Evolutionary conservation across 2,888 invertebrate species (phyloP).

Genomic region (Macropis europaea): DNA sequence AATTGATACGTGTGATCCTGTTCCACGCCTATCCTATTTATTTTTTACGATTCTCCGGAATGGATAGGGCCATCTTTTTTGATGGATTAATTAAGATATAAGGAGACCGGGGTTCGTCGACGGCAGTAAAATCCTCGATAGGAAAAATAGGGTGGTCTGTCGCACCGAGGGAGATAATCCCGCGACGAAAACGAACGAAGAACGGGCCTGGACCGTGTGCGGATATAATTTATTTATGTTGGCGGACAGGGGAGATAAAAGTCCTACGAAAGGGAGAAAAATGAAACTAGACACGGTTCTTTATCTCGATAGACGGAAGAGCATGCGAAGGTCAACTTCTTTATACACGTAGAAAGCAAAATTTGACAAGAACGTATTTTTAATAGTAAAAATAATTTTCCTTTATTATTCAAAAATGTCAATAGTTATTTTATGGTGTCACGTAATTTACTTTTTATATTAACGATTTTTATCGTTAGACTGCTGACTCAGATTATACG

Average conservation of each 20-base stretch:
- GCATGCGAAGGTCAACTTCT: too few species aligned
- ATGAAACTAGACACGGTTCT: constrained; percentile 42
- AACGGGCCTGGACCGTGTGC: constrained; percentile 12
- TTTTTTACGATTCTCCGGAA: neutral
- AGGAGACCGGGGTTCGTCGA: neutral
- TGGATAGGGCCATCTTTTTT: neutral
- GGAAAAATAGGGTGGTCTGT: constrained; percentile 13
- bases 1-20: too few species aligned
- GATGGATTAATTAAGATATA: constrained; percentile 43
- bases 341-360: too few species aligned
- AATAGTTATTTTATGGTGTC: too few species aligned
- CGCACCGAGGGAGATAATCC: constrained; percentile 27
- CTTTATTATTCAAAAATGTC: too few species aligned
- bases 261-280: constrained; percentile 32
- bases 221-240: constrained; percentile 59
- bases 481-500: too few species aligned
- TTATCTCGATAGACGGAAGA: constrained; percentile 50
- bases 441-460: too few species aligned
- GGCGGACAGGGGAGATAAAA: constrained; percentile 45
- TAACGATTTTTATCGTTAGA: too few species aligned
- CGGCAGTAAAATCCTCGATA: constrained; percentile 25
- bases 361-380: too few species aligned
- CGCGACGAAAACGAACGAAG: constrained; percentile 22
- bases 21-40: too few species aligned
- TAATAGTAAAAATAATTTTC: too few species aligned